These are phyloP conservation scores for Patiria miniata DNA, from an alignment of 35 echinoderm and acorn worm genomes.

Conservation along the genomic window DNA sequence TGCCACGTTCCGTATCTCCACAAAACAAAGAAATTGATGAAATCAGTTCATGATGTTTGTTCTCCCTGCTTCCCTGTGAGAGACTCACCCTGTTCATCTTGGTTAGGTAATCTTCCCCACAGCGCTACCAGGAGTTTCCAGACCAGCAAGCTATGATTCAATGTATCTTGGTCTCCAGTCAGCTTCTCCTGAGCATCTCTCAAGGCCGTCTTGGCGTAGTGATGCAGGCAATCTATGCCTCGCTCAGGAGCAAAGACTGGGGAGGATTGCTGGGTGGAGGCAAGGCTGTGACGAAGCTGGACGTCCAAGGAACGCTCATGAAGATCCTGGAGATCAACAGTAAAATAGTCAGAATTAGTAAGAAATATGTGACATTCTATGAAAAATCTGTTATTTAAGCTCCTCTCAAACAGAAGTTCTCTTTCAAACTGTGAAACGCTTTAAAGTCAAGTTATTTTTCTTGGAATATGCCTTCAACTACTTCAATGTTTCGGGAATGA, in stretches of 20 bases:
- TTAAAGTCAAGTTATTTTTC: too few species aligned
- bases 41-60: neutral
- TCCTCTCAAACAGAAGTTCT: too few species aligned
- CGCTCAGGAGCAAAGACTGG: constrained; percentile 75
- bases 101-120: constrained; percentile 76
- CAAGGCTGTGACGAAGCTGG: constrained; percentile 75
- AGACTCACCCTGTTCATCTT: constrained; percentile 48
- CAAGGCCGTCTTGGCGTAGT: constrained; percentile 66
- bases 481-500: too few species aligned
- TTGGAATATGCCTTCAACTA: too few species aligned
- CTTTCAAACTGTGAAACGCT: too few species aligned
- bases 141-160: constrained; percentile 72
- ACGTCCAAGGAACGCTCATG: constrained; percentile 74
- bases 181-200: constrained; percentile 60
- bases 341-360: neutral
- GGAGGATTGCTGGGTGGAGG: constrained; percentile 62
- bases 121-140: constrained; percentile 86
- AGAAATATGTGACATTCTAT: too few species aligned
- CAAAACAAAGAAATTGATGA: neutral
- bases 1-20: too few species aligned
- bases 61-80: neutral
- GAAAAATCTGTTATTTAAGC: too few species aligned
- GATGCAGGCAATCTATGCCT: constrained; percentile 79
- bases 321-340: constrained; percentile 38
- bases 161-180: constrained; percentile 44